Evolutionary conservation across 2,797 vertebrate genomes (phyloP).

Genomic region (Erithacus rubecula): DNA sequence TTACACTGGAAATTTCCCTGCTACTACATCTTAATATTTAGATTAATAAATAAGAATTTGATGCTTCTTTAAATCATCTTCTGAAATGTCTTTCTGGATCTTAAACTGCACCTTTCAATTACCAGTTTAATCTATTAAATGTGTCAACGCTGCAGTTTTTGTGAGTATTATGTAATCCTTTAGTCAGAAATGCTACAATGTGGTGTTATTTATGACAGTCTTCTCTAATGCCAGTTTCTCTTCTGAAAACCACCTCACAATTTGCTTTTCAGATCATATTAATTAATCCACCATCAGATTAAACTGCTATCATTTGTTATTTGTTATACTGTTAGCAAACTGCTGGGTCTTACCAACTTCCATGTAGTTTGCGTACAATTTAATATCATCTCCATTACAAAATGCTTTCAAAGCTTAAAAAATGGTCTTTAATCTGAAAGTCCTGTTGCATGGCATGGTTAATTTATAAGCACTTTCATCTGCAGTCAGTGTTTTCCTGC

Average conservation of each 20-base stretch:
- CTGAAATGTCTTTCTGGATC: not conserved
- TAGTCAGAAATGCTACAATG: not conserved
- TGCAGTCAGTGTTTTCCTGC: not conserved
- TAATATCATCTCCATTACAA: slow-evolving; percentile 20
- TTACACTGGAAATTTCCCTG: not conserved
- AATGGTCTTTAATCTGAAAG: slow-evolving; percentile 6
- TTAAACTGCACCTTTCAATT: not conserved
- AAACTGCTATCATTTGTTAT: not conserved
- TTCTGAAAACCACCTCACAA: not conserved
- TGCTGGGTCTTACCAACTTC: slow-evolving; percentile 10
- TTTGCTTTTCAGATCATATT: slow-evolving; percentile 6
- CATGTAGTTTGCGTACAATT: not conserved
- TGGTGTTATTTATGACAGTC: not conserved
- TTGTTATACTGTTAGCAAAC: not conserved
- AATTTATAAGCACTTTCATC: slow-evolving; percentile 30
- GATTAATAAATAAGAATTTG: not conserved
- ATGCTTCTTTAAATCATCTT: not conserved
- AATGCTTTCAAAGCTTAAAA: slow-evolving; percentile 45
- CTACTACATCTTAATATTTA: not conserved
- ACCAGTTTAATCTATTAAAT: not conserved
- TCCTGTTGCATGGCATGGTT: slow-evolving; percentile 21
- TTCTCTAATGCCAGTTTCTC: not conserved
- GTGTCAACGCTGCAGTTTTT: not conserved
- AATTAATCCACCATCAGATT: slow-evolving; percentile 13
- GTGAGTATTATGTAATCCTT: not conserved